Base-by-base conservation (phyloP, 37 sponge, comb jelly and placozoan species). In the Spongilla lacustris region DNA sequence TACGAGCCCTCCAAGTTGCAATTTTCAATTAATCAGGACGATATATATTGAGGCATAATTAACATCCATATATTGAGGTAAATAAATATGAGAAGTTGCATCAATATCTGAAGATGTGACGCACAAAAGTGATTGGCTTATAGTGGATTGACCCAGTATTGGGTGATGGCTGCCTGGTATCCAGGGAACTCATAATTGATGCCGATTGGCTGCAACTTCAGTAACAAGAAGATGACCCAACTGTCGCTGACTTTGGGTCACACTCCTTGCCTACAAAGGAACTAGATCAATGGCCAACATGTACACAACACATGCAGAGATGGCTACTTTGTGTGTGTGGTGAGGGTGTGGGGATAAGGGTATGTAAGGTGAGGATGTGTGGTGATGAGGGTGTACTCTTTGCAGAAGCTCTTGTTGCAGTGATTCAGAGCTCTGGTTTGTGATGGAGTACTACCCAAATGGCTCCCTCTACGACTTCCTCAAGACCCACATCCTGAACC, bases 151-250 rank as follows among this genome's bases (percentile, higher is more conserved):
- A n/a, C n/a, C n/a, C n/a, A n/a, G n/a, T n/a, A n/a, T n/a, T n/a
- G n/a, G n/a, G 69, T 31, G 13, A 79, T 26, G 19, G 19, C n/a
- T 76, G 89, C 85, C 41, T 78, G 69, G 66, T 96, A 95, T 32
- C 94, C 94, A 77, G 96, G 90, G 81, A 98, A 98, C 17, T 98
- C 83, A 71, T 95, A 98, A 21, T 95, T 89, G 22, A 98, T 84
- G 30, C 98, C 98, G 0, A 98, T 36, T 12, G 75, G 82, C 36
- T 81, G 58, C 14, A 98, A 75, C 68, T 81, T 98, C 98, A 25
- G 29, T 34, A 19, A 41, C 70, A n/a, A 95, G 50, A 30, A 97
- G 86, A 12, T 84, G 76, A 46, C 80, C 46, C 31, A 97, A 32
- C 26, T 81, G 36, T 49, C 77, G 93, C 66, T 78, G 84, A 71